Conservation (phyloP, 2,797 vertebrate genomes). For the Lepus oiostolus region DNA sequence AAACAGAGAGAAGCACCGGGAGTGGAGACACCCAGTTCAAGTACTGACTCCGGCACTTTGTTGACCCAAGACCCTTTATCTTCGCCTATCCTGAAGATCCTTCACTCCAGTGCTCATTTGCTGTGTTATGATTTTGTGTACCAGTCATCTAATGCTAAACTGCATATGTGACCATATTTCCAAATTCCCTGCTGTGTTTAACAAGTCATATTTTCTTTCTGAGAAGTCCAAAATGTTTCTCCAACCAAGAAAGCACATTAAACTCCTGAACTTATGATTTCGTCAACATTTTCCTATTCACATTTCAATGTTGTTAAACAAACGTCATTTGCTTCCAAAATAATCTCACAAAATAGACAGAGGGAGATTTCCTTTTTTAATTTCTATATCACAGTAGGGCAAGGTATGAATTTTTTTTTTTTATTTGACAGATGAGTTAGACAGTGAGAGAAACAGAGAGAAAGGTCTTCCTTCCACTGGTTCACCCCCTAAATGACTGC, state of each 20-base stretch:
- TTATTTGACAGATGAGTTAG: too few species aligned
- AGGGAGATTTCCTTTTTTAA: conserved; percentile 1
- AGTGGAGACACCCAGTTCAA: not conserved
- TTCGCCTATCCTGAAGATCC: not conserved
- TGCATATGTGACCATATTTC: conserved; percentile 43
- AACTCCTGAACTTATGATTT: not conserved
- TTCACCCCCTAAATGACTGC: too few species aligned
- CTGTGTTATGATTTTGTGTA: conserved; percentile 23
- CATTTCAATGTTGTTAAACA: conserved; percentile 35
- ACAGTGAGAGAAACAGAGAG: too few species aligned
- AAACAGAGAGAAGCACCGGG: not conserved
- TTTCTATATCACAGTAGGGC: not conserved
- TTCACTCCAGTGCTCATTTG: not conserved
- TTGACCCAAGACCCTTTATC: not conserved
- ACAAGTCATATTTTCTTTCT: conserved; percentile 23
- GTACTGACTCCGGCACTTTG: not conserved
- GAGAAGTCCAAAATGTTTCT: conserved; percentile 64
- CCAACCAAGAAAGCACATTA: conserved; percentile 46
- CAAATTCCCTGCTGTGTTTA: conserved; percentile 46
- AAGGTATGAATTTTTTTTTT: not conserved
- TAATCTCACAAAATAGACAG: conserved; percentile 40
- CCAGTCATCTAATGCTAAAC: conserved; percentile 23
- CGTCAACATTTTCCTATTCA: conserved; percentile 22
- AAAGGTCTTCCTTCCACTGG: too few species aligned
- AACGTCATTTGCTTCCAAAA: conserved; percentile 57